Percentiles rank a stretch among this genome's conserved stretches.
These are phyloP conservation scores for Uria lomvia DNA, from an alignment of 2,113 vertebrate species.

Conservation along the genomic window DNA sequence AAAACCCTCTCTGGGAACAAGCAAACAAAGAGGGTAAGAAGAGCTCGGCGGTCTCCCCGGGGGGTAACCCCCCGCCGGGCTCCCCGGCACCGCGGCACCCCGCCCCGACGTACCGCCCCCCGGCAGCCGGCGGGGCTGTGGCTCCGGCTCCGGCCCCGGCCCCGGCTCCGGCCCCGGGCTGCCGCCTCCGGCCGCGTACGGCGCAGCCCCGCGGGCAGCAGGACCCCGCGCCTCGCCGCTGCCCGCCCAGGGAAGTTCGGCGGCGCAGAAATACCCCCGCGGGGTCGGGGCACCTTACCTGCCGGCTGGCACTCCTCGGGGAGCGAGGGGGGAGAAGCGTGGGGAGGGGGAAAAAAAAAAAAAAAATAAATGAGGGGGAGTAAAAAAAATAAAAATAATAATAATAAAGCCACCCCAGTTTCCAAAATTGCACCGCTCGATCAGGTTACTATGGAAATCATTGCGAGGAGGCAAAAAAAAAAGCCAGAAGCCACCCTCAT, in stretches of 20 bases:
- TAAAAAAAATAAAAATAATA: neutral
- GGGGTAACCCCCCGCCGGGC: neutral
- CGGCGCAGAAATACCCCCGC: neutral
- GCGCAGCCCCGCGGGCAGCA: neutral
- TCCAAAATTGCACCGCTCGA: conserved; percentile 51
- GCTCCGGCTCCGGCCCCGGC: neutral
- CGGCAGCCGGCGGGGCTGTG: neutral
- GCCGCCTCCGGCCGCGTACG: neutral
- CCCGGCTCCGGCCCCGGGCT: neutral
- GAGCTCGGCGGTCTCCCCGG: neutral
- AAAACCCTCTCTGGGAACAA: conserved; percentile 28
- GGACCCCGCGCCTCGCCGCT: neutral
- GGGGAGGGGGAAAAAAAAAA: neutral
- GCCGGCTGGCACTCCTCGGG: conserved; percentile 42
- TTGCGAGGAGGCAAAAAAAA: neutral
- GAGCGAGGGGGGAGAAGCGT: neutral
- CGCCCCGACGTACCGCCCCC: conserved; percentile 18
- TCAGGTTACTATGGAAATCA: conserved; percentile 75
- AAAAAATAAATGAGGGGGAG: too few relatives aligned
- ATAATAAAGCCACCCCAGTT: conserved; percentile 50
- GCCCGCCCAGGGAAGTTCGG: conserved; percentile 9
- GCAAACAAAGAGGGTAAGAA: conserved; percentile 51
- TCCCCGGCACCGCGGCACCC: conserved; percentile 24
- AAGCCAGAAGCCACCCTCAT: conserved; percentile 35
- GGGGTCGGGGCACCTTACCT: conserved; percentile 63